Evolutionary conservation across 2,888 invertebrate species (phyloP).

Genomic region (Netelia virgata): DNA sequence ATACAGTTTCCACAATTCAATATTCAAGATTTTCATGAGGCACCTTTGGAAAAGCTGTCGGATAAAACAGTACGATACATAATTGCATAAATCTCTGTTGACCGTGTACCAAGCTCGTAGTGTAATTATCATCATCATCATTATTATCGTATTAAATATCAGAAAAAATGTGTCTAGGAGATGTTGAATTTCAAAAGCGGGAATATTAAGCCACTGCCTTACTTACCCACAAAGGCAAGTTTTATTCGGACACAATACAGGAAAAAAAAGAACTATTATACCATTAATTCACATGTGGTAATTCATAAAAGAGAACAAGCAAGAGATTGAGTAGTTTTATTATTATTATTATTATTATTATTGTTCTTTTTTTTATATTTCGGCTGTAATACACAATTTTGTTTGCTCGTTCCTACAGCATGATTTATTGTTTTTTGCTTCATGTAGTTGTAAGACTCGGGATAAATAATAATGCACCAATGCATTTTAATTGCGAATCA

Average conservation of each 20-base stretch:
- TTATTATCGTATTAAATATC: conserved; percentile 8
- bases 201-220: conserved; percentile 73
- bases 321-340: conserved; percentile 71
- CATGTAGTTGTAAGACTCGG: conserved; percentile 70
- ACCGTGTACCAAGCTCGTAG: conserved; percentile 15
- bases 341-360: conserved; percentile 55
- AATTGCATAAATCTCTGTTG: conserved; percentile 66
- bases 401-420: conserved; percentile 65
- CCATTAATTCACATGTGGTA: conserved; percentile 70
- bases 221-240: conserved; percentile 81
- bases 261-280: conserved; percentile 32
- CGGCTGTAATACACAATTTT: conserved; percentile 69
- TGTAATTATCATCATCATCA: background rate
- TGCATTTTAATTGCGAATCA: conserved; percentile 74
- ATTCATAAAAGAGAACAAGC: conserved; percentile 69
- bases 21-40: conserved; percentile 99
- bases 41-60: conserved; percentile 97
- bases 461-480: conserved; percentile 82
- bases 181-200: conserved; percentile 43
- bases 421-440: conserved; percentile 62
- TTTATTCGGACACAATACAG: conserved; percentile 57
- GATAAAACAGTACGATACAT: conserved; percentile 79
- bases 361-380: conserved; percentile 54
- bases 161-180: conserved; percentile 68
- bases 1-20: conserved; percentile 99